Conservation (phyloP, 2,888 invertebrate species). For the Hanleya hanleyi region DNA sequence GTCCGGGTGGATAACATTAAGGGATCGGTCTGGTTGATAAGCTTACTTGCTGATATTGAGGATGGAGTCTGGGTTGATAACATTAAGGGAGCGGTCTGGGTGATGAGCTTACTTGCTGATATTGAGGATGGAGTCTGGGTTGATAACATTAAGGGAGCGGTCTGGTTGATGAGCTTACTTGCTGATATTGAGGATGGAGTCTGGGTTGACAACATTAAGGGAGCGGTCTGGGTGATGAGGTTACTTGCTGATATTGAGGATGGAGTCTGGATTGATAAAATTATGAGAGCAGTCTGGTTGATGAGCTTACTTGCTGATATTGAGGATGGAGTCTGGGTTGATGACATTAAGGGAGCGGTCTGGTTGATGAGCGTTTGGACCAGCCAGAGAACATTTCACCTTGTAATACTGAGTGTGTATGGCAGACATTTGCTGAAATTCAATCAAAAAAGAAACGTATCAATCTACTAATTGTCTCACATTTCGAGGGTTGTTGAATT, state of each 20-base stretch:
- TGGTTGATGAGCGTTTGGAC: conserved; percentile 13
- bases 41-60: no score
- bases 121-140: no score
- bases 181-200: not conserved
- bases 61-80: no score
- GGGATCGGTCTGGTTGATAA: no score
- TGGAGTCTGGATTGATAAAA: conserved; percentile 19
- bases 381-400: conserved; percentile 25
- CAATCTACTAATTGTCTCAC: no score
- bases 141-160: not conserved
- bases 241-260: not conserved
- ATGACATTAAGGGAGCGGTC: conserved; percentile 24
- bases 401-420: conserved; percentile 32
- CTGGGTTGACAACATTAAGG: not conserved
- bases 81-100: no score
- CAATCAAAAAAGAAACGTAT: not conserved
- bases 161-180: not conserved
- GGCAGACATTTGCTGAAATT: conserved; percentile 26
- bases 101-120: no score
- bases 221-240: not conserved
- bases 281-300: conserved; percentile 17
- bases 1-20: no score
- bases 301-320: conserved; percentile 23
- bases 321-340: conserved; percentile 14
- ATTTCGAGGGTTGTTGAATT: no score